A percentile compares a stretch with the other conserved stretches of the same genome.
Conservation (phyloP, 2,888 invertebrate genomes). For the Mylabris sibirica region DNA sequence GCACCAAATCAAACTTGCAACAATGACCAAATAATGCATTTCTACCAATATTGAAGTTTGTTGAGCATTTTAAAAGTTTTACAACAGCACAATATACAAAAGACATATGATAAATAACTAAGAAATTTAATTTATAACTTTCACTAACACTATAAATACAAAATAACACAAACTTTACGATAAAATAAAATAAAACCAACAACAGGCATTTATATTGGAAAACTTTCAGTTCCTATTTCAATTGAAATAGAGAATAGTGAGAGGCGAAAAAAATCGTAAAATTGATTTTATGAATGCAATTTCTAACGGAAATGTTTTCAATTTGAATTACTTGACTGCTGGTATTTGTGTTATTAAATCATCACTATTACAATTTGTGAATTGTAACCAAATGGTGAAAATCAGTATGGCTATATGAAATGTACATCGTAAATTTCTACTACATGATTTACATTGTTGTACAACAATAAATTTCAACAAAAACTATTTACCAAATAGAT, state of each 20-base stretch:
- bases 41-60: neutral
- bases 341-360: neutral
- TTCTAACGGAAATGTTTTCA: neutral
- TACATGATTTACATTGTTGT: neutral
- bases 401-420: neutral
- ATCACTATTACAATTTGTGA: neutral
- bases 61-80: neutral
- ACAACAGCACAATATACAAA: neutral
- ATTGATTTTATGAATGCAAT: neutral
- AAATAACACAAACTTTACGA: neutral
- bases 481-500: neutral
- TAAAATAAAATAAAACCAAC: neutral
- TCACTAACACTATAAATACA: neutral
- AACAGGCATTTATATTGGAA: neutral
- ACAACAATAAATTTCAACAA: slow-evolving; percentile 23
- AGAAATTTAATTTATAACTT: slow-evolving; percentile 8
- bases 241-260: neutral
- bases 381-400: slow-evolving; percentile 4
- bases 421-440: neutral
- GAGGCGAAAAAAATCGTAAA: neutral
- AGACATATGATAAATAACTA: neutral
- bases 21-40: neutral
- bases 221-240: neutral
- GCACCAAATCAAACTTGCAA: slow-evolving; percentile 1
- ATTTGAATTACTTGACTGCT: neutral